Percentiles rank a stretch among this genome's conserved stretches.
phyloP scores from a whole-genome alignment of 2,888 invertebrate species.

The Antheraea yamamai region DNA sequence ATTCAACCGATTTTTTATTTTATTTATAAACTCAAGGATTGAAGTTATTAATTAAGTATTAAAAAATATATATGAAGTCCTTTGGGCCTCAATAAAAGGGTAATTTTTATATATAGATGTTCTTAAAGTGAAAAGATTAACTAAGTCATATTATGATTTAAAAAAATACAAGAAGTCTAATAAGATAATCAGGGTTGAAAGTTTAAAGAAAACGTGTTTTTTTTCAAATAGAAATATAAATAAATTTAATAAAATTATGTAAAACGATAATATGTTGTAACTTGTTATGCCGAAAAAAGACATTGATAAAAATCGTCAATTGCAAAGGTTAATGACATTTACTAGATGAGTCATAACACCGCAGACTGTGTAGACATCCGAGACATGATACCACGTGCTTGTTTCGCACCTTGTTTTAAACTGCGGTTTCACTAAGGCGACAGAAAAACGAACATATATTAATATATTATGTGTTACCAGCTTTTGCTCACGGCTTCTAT shows the following conservation, averaged over 20 bases:
- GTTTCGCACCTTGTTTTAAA: constrained; percentile 15
- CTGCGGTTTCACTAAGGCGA: background rate
- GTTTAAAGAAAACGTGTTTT: background rate
- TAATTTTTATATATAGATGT: too few relatives aligned
- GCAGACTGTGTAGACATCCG: constrained; percentile 38
- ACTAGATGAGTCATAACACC: constrained; percentile 51
- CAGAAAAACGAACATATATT: background rate
- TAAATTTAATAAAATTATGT: constrained; percentile 17
- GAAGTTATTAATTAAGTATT: too few relatives aligned
- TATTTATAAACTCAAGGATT: background rate
- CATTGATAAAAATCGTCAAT: constrained; percentile 31
- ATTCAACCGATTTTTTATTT: background rate
- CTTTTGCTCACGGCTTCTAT: too few relatives aligned
- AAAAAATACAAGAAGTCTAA: too few relatives aligned
- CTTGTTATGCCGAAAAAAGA: constrained; percentile 38
- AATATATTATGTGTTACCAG: too few relatives aligned
- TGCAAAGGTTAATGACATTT: constrained; percentile 47
- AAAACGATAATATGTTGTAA: constrained; percentile 20
- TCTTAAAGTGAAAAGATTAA: too few relatives aligned
- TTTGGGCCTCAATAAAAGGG: too few relatives aligned
- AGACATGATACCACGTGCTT: constrained; percentile 25
- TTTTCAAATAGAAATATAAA: background rate
- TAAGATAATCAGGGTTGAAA: background rate
- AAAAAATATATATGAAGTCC: too few relatives aligned
- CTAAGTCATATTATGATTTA: too few relatives aligned